Evolutionary conservation across 2,113 vertebrate species (phyloP).

Genomic region (Paedocypris sp.): DNA sequence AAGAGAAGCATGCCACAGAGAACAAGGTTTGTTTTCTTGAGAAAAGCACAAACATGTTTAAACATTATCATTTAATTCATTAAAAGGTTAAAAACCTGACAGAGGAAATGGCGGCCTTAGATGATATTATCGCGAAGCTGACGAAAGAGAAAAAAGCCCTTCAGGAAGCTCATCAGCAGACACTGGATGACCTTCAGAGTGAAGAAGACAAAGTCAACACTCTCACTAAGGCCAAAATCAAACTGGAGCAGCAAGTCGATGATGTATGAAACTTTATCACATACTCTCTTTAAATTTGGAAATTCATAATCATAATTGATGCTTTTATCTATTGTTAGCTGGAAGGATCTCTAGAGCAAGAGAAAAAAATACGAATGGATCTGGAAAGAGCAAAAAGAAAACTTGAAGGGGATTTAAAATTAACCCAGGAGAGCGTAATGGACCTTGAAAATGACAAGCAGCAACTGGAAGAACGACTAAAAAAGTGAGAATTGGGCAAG

Average conservation of each 20-base stretch:
- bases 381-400: constrained; percentile 71
- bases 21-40: constrained; percentile 81
- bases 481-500: constrained; percentile 75
- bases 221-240: constrained; percentile 53
- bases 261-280: constrained; percentile 41
- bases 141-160: constrained; percentile 46
- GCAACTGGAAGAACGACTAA: constrained; percentile 70
- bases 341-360: constrained; percentile 75
- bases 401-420: constrained; percentile 72
- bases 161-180: constrained; percentile 43
- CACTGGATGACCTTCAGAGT: constrained; percentile 46
- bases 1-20: constrained; percentile 76
- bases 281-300: too few relatives aligned
- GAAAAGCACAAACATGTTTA: too few relatives aligned
- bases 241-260: constrained; percentile 59
- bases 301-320: too few relatives aligned
- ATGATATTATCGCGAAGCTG: constrained; percentile 44
- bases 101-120: constrained; percentile 46
- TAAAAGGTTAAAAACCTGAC: constrained; percentile 50
- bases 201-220: constrained; percentile 57
- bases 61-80: not conserved
- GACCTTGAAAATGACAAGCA: constrained; percentile 74
- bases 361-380: constrained; percentile 75
- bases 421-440: constrained; percentile 68
- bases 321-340: too few relatives aligned